Conservation (phyloP, 2,888 invertebrate genomes). For the Cheilosia pagana region DNA sequence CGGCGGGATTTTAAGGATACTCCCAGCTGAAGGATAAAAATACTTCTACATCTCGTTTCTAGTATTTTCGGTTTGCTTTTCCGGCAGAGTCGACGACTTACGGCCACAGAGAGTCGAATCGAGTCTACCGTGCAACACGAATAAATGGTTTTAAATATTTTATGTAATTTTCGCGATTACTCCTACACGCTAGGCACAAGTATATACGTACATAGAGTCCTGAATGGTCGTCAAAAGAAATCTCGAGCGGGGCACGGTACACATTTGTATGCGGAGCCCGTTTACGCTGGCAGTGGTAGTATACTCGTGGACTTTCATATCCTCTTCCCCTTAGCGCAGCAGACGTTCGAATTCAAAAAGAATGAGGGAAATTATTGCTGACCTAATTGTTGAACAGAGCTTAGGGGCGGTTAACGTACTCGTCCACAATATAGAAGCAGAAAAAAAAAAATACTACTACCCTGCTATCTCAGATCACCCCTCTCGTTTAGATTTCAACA, state of each 20-base stretch:
- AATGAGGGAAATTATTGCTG: conserved; percentile 63
- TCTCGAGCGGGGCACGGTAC: conserved; percentile 12
- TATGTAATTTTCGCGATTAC: conserved; percentile 75
- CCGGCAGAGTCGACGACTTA: conserved; percentile 18
- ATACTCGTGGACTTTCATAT: conserved; percentile 17
- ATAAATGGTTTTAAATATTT: conserved; percentile 73
- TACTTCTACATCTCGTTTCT: conserved; percentile 28
- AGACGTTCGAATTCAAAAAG: conserved; percentile 52
- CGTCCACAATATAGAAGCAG: not conserved
- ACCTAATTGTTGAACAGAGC: conserved; percentile 62
- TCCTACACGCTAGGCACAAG: conserved; percentile 15
- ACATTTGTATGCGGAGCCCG: conserved; percentile 55
- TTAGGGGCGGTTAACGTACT: conserved; percentile 34
- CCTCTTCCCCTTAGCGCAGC: not conserved
- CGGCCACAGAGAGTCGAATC: conserved; percentile 23
- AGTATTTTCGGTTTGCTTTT: conserved; percentile 36
- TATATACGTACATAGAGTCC: conserved; percentile 24
- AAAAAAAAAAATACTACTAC: not conserved
- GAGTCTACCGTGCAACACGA: conserved; percentile 43
- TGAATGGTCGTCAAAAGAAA: conserved; percentile 43
- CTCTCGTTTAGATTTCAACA: conserved; percentile 38
- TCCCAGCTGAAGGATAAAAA: conserved; percentile 40
- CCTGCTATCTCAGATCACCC: conserved; percentile 25
- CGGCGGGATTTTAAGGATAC: conserved; percentile 46
- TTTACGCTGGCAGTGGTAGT: conserved; percentile 24